Conservation (phyloP, 2,797 vertebrate genomes). For the Xerus rutilus region DNA sequence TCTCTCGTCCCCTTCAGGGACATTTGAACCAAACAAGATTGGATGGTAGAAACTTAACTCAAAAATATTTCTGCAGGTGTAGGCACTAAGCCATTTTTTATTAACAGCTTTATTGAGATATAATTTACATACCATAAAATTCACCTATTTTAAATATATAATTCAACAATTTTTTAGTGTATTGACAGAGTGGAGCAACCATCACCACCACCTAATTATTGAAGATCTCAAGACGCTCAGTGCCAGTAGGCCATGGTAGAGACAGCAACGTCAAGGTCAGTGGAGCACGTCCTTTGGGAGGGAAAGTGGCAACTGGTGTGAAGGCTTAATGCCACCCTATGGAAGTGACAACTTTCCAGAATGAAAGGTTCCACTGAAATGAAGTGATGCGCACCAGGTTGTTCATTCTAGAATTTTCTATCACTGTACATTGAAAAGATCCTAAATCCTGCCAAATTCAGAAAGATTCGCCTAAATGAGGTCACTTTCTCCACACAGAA, state of each 20-base stretch:
- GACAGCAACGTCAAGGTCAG: not conserved
- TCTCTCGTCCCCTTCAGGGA: not conserved
- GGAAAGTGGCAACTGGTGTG: not conserved
- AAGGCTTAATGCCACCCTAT: not conserved
- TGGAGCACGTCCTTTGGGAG: not conserved
- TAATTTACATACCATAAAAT: not conserved
- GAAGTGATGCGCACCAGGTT: not conserved
- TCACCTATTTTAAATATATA: not conserved
- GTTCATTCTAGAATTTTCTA: not conserved
- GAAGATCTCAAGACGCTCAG: not conserved
- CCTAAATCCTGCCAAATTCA: constrained; percentile 11
- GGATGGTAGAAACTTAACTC: not conserved
- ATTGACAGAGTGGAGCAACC: not conserved
- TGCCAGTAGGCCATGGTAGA: too few relatives aligned
- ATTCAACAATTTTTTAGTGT: not conserved
- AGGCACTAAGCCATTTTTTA: not conserved
- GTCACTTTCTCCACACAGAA: not conserved
- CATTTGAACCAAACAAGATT: not conserved
- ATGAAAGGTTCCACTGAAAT: not conserved
- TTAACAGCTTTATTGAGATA: not conserved
- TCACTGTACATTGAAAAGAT: not conserved
- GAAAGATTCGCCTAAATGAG: not conserved
- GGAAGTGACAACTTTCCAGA: not conserved
- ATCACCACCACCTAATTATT: not conserved
- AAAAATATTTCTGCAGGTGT: not conserved